Conservation (phyloP, 2,113 vertebrate species). For the Leptocoma aspasia region DNA sequence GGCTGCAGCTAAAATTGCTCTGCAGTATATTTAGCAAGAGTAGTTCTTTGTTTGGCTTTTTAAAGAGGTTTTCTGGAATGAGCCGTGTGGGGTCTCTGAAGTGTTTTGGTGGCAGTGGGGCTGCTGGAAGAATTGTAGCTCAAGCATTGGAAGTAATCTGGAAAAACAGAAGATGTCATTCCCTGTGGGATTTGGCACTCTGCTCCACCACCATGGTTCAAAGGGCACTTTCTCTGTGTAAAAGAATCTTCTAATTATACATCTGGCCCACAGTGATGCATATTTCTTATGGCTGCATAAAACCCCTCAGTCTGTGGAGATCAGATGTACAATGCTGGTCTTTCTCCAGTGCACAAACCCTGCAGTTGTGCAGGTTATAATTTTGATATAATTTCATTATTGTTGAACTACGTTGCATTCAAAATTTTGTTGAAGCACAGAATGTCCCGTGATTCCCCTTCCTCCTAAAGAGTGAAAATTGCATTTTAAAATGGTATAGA, state of each 20-base stretch:
- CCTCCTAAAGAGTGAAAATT: not conserved
- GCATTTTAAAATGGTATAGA: not conserved
- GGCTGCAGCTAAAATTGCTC: not conserved
- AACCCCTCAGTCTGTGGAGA: not conserved
- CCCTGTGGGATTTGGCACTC: slow-evolving; percentile 46
- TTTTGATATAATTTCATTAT: slow-evolving; percentile 4
- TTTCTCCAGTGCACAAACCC: not conserved
- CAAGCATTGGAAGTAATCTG: slow-evolving; percentile 9
- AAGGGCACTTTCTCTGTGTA: slow-evolving; percentile 39
- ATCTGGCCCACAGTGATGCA: slow-evolving; percentile 8
- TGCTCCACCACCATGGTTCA: slow-evolving; percentile 1
- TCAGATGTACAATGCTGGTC: not conserved
- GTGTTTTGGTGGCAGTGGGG: not conserved
- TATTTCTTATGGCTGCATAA: slow-evolving; percentile 19
- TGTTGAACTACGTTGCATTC: not conserved
- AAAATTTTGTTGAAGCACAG: not conserved
- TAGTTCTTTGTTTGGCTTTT: slow-evolving; percentile 28
- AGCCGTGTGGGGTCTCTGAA: slow-evolving; percentile 20
- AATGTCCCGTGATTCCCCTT: not conserved
- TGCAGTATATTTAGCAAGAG: slow-evolving; percentile 38
- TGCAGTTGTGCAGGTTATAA: not conserved
- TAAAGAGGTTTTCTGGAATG: not conserved
- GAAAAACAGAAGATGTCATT: slow-evolving; percentile 45
- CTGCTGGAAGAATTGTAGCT: not conserved
- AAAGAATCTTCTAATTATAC: slow-evolving; percentile 40